phyloP scores from a whole-genome alignment of 2,797 vertebrate genomes.

The Oceanodroma leucorhoa region DNA sequence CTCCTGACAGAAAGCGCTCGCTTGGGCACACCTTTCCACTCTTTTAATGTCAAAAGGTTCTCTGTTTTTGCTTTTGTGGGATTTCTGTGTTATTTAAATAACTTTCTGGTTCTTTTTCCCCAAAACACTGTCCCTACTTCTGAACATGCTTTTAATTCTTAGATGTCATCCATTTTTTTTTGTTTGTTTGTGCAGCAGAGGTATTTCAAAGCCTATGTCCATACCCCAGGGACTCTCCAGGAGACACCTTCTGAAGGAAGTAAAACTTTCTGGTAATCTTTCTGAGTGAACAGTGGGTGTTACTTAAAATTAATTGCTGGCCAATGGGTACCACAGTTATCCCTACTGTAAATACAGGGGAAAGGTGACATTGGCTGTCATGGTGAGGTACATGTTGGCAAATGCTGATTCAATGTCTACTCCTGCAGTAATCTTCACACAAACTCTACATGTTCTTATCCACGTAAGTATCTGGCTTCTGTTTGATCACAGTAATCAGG shows the following conservation, averaged over 20 bases:
- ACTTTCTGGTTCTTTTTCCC: not conserved
- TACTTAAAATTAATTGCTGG: not conserved
- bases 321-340: not conserved
- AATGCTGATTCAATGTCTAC: not conserved
- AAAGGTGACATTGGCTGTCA: slow-evolving; percentile 2
- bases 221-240: not conserved
- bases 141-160: not conserved
- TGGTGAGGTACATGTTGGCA: not conserved
- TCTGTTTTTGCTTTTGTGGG: not conserved
- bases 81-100: slow-evolving; percentile 24
- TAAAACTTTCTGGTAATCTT: not conserved
- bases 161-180: not conserved
- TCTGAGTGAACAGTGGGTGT: not conserved
- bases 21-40: not conserved
- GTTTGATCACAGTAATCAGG: slow-evolving; percentile 37
- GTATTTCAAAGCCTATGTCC: not conserved
- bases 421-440: not conserved
- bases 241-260: not conserved
- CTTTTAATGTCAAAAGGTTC: not conserved
- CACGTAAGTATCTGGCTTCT: slow-evolving; percentile 1
- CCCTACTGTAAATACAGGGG: not conserved
- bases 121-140: not conserved
- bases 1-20: not conserved
- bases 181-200: not conserved
- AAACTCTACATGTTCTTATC: not conserved